phyloP scores from a whole-genome alignment of 2,797 vertebrate species.

The Bryconaethiops microstoma region DNA sequence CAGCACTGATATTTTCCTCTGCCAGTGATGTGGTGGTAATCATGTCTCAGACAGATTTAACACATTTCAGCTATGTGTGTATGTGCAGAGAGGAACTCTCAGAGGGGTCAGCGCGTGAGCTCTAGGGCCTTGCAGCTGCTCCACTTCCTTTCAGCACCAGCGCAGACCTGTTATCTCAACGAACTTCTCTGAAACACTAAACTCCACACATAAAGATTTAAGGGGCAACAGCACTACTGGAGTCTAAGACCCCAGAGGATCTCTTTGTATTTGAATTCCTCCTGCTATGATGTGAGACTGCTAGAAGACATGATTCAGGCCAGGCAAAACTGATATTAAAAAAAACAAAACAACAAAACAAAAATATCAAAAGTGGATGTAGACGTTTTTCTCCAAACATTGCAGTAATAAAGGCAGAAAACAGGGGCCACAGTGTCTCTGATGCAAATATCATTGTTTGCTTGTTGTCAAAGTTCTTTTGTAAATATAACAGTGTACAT shows the following conservation, averaged over 20 bases:
- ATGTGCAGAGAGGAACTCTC: slow-evolving; percentile 33
- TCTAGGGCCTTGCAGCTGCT: slow-evolving; percentile 49
- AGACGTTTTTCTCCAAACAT: too few relatives aligned
- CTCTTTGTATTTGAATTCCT: neutral
- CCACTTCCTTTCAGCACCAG: slow-evolving; percentile 44
- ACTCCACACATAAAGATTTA: slow-evolving; percentile 32
- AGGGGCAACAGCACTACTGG: slow-evolving; percentile 1
- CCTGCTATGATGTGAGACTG: neutral
- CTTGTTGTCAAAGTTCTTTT: too few relatives aligned
- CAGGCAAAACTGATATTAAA: neutral
- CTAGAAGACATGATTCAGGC: neutral
- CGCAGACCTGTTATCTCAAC: slow-evolving; percentile 27
- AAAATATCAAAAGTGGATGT: too few relatives aligned
- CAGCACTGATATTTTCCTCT: neutral
- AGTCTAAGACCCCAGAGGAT: neutral
- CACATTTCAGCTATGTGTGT: slow-evolving; percentile 47
- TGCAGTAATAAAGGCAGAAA: too few relatives aligned
- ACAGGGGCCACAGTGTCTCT: too few relatives aligned
- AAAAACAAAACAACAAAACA: too few relatives aligned
- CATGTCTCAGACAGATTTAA: slow-evolving; percentile 35
- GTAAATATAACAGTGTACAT: too few relatives aligned
- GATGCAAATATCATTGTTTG: too few relatives aligned
- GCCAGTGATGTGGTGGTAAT: slow-evolving; percentile 15
- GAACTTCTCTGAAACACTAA: slow-evolving; percentile 43
- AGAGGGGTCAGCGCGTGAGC: slow-evolving; percentile 31